Evolutionary conservation across 2,888 invertebrate species (phyloP).

Genomic region (Ectemnius continuus): DNA sequence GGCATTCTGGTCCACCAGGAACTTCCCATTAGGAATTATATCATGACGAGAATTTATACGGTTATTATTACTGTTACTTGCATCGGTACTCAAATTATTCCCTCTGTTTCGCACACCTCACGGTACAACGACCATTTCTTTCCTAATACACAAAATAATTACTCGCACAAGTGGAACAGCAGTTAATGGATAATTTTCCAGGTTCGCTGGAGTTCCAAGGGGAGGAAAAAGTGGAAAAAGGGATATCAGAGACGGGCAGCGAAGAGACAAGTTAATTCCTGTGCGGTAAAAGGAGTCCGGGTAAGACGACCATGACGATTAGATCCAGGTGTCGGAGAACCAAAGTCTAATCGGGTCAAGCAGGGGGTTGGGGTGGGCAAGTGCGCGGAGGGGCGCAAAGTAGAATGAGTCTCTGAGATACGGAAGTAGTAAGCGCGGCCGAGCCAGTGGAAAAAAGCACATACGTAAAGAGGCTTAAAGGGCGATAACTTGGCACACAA

Average conservation of each 20-base stretch:
- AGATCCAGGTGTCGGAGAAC: slow-evolving; percentile 16
- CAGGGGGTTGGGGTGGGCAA: too few species aligned
- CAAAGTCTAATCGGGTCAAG: slow-evolving; percentile 17
- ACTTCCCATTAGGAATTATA: slow-evolving; percentile 22
- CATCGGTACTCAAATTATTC: neutral
- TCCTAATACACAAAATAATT: slow-evolving; percentile 17
- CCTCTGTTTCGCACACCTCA: neutral
- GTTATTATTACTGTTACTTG: slow-evolving; percentile 22
- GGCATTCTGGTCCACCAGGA: too few species aligned
- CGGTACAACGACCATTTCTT: neutral
- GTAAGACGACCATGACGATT: slow-evolving; percentile 1
- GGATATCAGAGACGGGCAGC: neutral
- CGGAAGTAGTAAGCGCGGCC: slow-evolving; percentile 5
- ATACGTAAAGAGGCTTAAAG: slow-evolving; percentile 57
- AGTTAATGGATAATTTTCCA: neutral
- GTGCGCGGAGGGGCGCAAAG: too few species aligned
- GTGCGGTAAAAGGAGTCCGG: neutral
- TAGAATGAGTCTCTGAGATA: neutral
- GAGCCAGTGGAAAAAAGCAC: slow-evolving; percentile 20
- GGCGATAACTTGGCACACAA: slow-evolving; percentile 57
- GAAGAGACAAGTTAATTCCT: slow-evolving; percentile 23
- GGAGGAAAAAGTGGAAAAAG: neutral
- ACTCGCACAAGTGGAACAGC: neutral
- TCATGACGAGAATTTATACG: slow-evolving; percentile 31
- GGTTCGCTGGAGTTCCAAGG: neutral